A percentile compares a stretch with the other conserved stretches of the same genome.
Conservation (phyloP, 2,797 vertebrate species). For the Clarias fuscus region DNA sequence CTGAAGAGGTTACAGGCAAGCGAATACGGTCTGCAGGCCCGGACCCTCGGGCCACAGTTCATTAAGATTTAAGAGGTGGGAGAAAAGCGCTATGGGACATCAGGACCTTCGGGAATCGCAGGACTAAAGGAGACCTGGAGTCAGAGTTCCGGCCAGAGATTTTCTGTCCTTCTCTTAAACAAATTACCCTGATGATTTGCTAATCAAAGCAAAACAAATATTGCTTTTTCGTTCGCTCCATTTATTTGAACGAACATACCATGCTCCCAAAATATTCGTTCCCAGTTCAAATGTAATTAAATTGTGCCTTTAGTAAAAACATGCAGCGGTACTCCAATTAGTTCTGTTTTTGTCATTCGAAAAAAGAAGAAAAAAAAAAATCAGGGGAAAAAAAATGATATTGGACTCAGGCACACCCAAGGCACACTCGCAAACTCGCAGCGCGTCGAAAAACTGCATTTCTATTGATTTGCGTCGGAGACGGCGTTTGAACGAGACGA, state of each 20-base stretch:
- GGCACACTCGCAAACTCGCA: conserved; percentile 59
- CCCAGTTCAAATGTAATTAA: conserved; percentile 84
- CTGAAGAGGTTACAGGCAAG: conserved; percentile 54
- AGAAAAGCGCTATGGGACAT: conserved; percentile 46
- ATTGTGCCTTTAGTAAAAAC: conserved; percentile 85
- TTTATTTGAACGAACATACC: conserved; percentile 80
- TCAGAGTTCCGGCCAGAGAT: conserved; percentile 53
- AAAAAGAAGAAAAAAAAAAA: conserved; percentile 65
- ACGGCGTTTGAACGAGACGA: conserved; percentile 43
- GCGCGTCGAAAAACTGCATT: conserved; percentile 52
- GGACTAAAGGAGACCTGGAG: conserved; percentile 32
- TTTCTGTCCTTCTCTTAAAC: conserved; percentile 70
- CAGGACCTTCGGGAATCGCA: conserved; percentile 10
- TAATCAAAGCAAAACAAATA: conserved; percentile 86
- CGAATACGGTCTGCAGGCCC: conserved; percentile 52
- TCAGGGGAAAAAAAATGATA: conserved; percentile 48
- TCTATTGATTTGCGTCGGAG: conserved; percentile 42
- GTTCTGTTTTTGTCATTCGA: conserved; percentile 78
- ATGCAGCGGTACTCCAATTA: conserved; percentile 83
- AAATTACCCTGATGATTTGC: conserved; percentile 75
- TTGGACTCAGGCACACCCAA: conserved; percentile 71
- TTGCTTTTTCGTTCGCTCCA: conserved; percentile 82
- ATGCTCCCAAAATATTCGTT: conserved; percentile 83
- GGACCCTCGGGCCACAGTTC: conserved; percentile 67
- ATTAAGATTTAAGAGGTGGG: conserved; percentile 61